Conservation (phyloP, 1,140 invertebrate genomes). For the Epicauta chinensis region DNA sequence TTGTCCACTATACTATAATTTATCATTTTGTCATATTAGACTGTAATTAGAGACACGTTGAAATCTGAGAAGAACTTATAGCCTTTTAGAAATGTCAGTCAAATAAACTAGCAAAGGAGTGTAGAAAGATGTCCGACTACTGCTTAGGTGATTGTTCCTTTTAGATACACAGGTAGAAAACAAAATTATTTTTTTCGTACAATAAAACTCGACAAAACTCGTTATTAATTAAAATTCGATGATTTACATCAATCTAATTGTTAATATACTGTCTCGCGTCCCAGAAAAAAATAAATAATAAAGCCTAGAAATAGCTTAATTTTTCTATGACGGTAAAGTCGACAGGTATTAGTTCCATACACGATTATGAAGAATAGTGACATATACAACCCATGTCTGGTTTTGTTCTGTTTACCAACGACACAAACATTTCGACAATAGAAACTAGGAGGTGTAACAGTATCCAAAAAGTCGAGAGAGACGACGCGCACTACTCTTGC, state of each 20-base stretch:
- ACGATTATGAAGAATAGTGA: constrained; percentile 26
- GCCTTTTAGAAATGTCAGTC: not conserved
- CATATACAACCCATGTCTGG: constrained; percentile 26
- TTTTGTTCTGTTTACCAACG: constrained; percentile 16
- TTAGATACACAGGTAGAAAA: no score
- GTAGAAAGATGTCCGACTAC: not conserved
- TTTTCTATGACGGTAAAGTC: not conserved
- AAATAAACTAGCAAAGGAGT: not conserved
- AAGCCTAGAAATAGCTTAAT: no score
- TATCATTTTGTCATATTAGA: constrained; percentile 10
- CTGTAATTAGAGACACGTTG: constrained; percentile 16
- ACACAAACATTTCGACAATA: not conserved
- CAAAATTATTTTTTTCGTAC: no score
- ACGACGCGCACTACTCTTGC: no score
- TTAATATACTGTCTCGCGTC: no score
- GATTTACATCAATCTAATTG: no score
- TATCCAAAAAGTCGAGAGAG: no score
- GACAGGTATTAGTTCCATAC: constrained; percentile 35
- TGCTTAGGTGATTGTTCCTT: not conserved
- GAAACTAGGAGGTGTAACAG: not conserved
- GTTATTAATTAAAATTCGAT: no score
- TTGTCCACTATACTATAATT: not conserved
- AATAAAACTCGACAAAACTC: no score
- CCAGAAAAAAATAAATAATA: no score
- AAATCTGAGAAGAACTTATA: not conserved